These are phyloP conservation scores for Cryptophagus acutangulus DNA, from an alignment of 2,888 invertebrate species.

Conservation along the genomic window DNA sequence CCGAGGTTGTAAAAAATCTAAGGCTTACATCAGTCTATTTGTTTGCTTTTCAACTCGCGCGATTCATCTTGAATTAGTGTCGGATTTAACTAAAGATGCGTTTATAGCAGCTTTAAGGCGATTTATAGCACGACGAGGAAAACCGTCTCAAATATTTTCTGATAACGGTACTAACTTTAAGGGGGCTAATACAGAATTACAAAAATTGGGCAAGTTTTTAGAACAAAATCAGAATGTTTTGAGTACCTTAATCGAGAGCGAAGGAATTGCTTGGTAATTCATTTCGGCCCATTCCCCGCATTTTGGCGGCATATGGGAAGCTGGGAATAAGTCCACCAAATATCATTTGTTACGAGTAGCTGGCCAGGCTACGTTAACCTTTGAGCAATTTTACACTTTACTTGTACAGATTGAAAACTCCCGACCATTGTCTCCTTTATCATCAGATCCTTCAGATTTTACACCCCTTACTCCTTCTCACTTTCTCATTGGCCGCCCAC, in stretches of 20 bases:
- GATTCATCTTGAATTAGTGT: background rate
- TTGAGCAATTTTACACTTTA: background rate
- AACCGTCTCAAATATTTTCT: background rate
- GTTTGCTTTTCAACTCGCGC: background rate
- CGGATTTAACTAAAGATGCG: background rate
- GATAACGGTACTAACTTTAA: conserved; percentile 4
- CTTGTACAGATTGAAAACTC: background rate
- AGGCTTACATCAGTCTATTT: conserved; percentile 1
- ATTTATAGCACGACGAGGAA: conserved; percentile 1
- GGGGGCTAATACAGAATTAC: background rate
- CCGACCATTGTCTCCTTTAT: background rate
- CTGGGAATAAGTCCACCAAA: background rate
- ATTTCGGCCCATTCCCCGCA: background rate
- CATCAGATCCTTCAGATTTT: background rate
- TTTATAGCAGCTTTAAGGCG: background rate
- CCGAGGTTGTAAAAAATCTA: background rate
- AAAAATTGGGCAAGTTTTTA: conserved; percentile 3
- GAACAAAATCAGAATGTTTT: background rate
- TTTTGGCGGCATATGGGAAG: conserved; percentile 2
- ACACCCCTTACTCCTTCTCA: background rate
- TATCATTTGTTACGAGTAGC: background rate
- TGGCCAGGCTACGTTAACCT: background rate
- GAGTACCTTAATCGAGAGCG: background rate
- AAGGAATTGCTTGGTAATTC: background rate
- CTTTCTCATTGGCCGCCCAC: background rate